A percentile compares a stretch with the other conserved stretches of the same genome.
Evolutionary conservation across 2,797 vertebrate species (phyloP).

Genomic region (Periophthalmus magnuspinnatus): DNA sequence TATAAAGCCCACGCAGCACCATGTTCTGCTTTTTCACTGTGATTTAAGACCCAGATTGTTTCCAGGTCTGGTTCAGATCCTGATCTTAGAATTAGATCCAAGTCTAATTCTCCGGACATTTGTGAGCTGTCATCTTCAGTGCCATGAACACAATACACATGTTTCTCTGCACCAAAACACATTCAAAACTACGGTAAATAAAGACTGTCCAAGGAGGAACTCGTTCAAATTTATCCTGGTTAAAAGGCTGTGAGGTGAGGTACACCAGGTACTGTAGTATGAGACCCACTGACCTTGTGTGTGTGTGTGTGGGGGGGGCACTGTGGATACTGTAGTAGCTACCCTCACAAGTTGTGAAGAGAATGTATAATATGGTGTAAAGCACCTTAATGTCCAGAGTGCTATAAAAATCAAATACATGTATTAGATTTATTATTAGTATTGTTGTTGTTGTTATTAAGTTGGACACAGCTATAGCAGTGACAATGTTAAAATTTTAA

Average conservation of each 20-base stretch:
- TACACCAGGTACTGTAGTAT: no score
- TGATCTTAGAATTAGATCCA: conserved; percentile 10
- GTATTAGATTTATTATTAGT: no score
- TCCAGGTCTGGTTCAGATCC: conserved; percentile 16
- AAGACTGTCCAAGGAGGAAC: neutral
- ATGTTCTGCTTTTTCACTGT: conserved; percentile 35
- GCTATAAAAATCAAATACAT: no score
- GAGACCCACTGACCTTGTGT: no score
- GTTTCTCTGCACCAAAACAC: conserved; percentile 2
- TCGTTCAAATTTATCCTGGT: neutral
- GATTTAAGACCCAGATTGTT: conserved; percentile 57
- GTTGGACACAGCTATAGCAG: no score
- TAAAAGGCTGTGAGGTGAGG: neutral
- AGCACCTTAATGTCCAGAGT: no score
- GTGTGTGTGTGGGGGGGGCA: no score
- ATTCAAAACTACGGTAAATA: neutral
- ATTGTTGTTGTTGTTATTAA: no score
- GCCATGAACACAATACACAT: conserved; percentile 12
- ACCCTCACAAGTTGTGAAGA: no score
- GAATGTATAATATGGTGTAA: no score
- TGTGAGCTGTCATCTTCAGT: conserved; percentile 19
- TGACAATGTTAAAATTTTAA: no score
- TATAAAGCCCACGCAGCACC: conserved; percentile 14
- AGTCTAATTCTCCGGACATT: conserved; percentile 32
- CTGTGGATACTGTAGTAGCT: no score